Evolutionary conservation across 2,797 vertebrate species (phyloP), one percentile per base, ranked within the genome.

Genomic region (Brachyrhaphis roseni): DNA sequence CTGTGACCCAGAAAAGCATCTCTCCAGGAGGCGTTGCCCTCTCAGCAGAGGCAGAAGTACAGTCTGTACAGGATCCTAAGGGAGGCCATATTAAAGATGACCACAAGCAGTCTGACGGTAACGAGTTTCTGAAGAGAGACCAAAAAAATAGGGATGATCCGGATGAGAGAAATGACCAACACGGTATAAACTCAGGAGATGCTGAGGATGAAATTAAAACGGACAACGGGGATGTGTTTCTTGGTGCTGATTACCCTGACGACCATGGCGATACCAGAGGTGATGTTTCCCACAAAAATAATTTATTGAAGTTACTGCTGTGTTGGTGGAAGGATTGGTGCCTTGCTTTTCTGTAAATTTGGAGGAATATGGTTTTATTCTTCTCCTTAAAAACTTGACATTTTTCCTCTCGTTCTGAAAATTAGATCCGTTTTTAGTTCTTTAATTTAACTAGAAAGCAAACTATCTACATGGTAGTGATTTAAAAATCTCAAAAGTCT

Each of bases 61-160:
- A 55, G 5, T 43, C 41, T 15, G 23, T 11, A 34, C 75, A 75
- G 16, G 73, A 36, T 26, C 49, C 6, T 59, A 59, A 77, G 16
- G 46, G 77, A 28, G 78, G 86, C 16, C 51, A 77, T 23, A 43
- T 13, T 23, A 5, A 43, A 66, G 74, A 18, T 36, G 62, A 23
- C 18, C 2, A 84, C 12, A 51, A 71, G 71, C 0, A 3, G 46
- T 47, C 53, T 34, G 12, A 15, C 72, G 47, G 20, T 7, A 41
- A 46, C 12, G 0, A 62, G 74, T 0, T 5, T 12, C 4, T 11
- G 28, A 43, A 78, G 31, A 36, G 5, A 12, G 51, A 55, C 26
- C 66, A 70, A 8, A 41, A 78, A 34, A 78, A 74, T 18, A 43
- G 1, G 0, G 45, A 1, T 36, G 20, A 11, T 2, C 18, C 10